Percentiles rank a stretch among this genome's conserved stretches.
phyloP scores from a whole-genome alignment of 2,113 vertebrate genomes.

The Pao palembangensis region DNA sequence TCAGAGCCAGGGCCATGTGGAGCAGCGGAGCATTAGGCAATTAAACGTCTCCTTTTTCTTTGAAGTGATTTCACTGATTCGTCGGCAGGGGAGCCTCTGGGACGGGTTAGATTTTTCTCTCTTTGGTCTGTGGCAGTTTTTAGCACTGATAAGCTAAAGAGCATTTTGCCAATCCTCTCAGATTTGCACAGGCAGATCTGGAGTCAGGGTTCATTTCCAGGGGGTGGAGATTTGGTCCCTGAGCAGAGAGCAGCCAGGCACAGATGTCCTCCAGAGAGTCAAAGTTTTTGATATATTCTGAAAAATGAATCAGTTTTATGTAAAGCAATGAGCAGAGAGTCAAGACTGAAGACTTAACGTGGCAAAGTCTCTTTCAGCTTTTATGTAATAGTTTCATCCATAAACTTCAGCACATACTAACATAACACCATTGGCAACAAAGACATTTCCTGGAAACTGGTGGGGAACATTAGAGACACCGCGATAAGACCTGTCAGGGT shows the following conservation, averaged over 20 bases:
- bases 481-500: slow-evolving; percentile 18
- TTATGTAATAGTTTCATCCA: no score
- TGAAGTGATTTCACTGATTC: slow-evolving; percentile 45
- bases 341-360: slow-evolving; percentile 3
- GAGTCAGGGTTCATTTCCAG: slow-evolving; percentile 44
- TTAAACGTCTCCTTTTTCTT: slow-evolving; percentile 26
- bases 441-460: slow-evolving; percentile 28
- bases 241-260: no score
- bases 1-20: slow-evolving; percentile 8
- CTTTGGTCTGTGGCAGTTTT: slow-evolving; percentile 15
- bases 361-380: neutral
- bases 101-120: slow-evolving; percentile 30
- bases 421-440: neutral
- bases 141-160: slow-evolving; percentile 28
- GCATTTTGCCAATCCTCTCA: slow-evolving; percentile 38
- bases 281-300: no score
- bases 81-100: slow-evolving; percentile 16
- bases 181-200: slow-evolving; percentile 35
- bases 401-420: no score
- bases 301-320: no score
- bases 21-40: slow-evolving; percentile 37
- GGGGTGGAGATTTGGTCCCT: slow-evolving; percentile 20
- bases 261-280: no score
- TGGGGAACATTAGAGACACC: slow-evolving; percentile 35
- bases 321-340: no score